Evolutionary conservation across 2,113 vertebrate species (phyloP).

Genomic region (Lucifuga dentata): DNA sequence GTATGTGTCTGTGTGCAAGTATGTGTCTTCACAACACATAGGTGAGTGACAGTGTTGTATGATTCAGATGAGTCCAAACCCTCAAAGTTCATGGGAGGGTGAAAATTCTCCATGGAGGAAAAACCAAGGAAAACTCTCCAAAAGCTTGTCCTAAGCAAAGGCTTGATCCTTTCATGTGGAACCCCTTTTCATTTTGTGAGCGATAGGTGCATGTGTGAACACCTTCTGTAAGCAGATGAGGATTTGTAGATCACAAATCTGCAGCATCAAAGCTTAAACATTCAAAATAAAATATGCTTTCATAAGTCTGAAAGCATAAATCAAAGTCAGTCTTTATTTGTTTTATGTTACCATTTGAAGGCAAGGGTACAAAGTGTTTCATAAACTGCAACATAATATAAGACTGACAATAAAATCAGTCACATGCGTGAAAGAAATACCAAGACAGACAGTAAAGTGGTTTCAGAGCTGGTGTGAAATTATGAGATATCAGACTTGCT

Average conservation of each 20-base stretch:
- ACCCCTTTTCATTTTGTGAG: conserved; percentile 47
- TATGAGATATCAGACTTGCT: conserved; percentile 24
- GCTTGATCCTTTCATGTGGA: conserved; percentile 56
- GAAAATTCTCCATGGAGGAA: conserved; percentile 16
- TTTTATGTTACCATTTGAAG: conserved; percentile 7
- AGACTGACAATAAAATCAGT: conserved; percentile 29
- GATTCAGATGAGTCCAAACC: conserved; percentile 32
- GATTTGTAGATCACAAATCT: conserved; percentile 47
- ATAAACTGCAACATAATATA: conserved; percentile 28
- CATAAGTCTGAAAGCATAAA: conserved; percentile 28
- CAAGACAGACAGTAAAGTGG: conserved; percentile 11
- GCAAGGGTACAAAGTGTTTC: conserved; percentile 25
- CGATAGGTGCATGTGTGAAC: conserved; percentile 43
- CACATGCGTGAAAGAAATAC: conserved; percentile 12
- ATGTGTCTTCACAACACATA: conserved; percentile 26
- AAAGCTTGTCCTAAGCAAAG: conserved; percentile 32
- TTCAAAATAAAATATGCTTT: conserved; percentile 19
- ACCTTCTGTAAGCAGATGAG: conserved; percentile 44
- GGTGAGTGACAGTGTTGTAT: conserved; percentile 29
- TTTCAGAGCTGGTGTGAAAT: conserved; percentile 5
- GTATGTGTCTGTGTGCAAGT: not conserved
- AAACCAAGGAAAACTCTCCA: conserved; percentile 19
- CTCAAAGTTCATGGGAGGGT: conserved; percentile 34
- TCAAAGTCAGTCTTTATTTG: conserved; percentile 12
- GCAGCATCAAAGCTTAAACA: conserved; percentile 38